Evolutionary conservation across 2,888 invertebrate species (phyloP), one percentile per base, ranked within the genome.

Genomic region (Atrina japonica): DNA sequence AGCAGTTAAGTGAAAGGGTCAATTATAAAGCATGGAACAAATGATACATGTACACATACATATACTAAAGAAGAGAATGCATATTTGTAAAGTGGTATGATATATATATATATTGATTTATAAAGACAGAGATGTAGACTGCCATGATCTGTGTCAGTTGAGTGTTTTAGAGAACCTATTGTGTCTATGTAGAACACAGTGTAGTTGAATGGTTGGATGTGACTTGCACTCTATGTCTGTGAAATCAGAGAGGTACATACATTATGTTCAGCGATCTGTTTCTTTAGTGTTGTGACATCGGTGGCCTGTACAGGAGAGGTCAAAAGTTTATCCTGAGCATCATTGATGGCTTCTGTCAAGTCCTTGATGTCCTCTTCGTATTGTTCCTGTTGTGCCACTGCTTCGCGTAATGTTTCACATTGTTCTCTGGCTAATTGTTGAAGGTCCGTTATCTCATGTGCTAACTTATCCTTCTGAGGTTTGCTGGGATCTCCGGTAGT

Each of bases 261-360:
- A 80, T 84, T 82, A 72, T 82, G 80, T 67, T 85, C 85, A 55
- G 80, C 72, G 45, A 86, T 83, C 82, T 87, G 86, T 61, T 83
- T 78, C 70, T 84, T 86, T 49, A 88, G 80, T 40, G 80, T 82
- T 35, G 83, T 81, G 41, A 87, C 84, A 72, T 83, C 84, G 30
- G 83, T 75, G 6, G 84, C 85, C 67, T 77, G 77, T 41, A 84
- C 83, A 3, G 86, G 83, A 6, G 86, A 82, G 14, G 80, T 81
- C 25, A 83, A 67, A 35, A 86, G 73, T 53, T 83, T 74, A 27
- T 83, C 81, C 74, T 86, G 83, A 1, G 87, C 85, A 16, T 85
- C 83, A 9, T 58, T 71, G 29, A 87, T 86, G 30, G 83, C 83
- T 14, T 69, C 70, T 21, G 82, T 81, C 63, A 88, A 71, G 21